phyloP scores from a whole-genome alignment of 2,797 vertebrate species.

The Australoheros facetus region DNA sequence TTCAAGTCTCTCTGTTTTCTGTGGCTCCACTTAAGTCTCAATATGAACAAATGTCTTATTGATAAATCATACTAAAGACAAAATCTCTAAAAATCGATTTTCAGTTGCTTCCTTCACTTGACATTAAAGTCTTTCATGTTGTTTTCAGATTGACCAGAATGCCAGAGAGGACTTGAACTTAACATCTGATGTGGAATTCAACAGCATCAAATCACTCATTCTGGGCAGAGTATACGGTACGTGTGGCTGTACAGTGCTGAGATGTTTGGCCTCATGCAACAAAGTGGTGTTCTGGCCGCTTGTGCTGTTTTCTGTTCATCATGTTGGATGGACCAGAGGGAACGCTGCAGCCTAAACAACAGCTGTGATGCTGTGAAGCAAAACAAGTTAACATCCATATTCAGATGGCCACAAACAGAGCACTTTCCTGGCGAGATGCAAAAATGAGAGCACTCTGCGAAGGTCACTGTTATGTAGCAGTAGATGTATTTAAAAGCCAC shows the following conservation, averaged over 20 bases:
- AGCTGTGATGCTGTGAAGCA: slow-evolving; percentile 21
- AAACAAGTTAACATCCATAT: slow-evolving; percentile 34
- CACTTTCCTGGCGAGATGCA: slow-evolving; percentile 23
- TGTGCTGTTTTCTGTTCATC: slow-evolving; percentile 30
- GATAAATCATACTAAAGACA: slow-evolving; percentile 31
- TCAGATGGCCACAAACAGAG: slow-evolving; percentile 14
- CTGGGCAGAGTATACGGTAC: slow-evolving; percentile 91
- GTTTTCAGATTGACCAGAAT: slow-evolving; percentile 87
- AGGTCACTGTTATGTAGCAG: slow-evolving; percentile 5
- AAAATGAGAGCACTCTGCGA: background rate
- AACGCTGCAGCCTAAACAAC: slow-evolving; percentile 5
- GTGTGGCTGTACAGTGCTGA: slow-evolving; percentile 52
- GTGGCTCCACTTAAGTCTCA: slow-evolving; percentile 11
- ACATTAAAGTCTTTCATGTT: slow-evolving; percentile 4
- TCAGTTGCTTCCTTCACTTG: background rate
- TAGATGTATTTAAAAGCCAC: slow-evolving; percentile 10
- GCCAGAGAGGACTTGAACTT: slow-evolving; percentile 86
- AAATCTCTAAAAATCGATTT: slow-evolving; percentile 8
- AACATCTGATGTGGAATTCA: slow-evolving; percentile 88
- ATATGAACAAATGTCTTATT: slow-evolving; percentile 28
- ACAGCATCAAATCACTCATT: slow-evolving; percentile 85
- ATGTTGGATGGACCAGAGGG: background rate
- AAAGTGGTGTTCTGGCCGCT: slow-evolving; percentile 7
- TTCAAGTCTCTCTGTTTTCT: background rate
- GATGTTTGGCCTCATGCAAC: slow-evolving; percentile 24